phyloP scores from a whole-genome alignment of 2,113 vertebrate genomes.

The Chionis minor region DNA sequence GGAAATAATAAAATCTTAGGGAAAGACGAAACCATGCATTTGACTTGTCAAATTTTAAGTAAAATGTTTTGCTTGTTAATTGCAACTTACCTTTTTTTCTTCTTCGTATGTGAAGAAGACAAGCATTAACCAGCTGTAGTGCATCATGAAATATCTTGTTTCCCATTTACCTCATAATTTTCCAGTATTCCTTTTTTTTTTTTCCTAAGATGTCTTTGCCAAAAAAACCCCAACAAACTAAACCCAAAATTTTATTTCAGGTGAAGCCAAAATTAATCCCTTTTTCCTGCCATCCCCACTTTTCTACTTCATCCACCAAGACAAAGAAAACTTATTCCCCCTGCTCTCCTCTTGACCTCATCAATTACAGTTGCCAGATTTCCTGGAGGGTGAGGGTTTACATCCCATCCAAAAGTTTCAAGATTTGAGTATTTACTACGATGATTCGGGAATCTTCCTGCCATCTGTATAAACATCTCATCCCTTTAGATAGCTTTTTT shows the following conservation, averaged over 20 bases:
- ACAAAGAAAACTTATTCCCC: background rate
- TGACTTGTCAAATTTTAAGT: background rate
- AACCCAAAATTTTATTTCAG: background rate
- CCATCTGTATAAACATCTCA: background rate
- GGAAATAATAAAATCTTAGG: background rate
- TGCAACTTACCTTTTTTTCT: background rate
- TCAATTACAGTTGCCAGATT: background rate
- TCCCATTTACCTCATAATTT: background rate
- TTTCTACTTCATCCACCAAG: background rate
- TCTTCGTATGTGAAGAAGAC: background rate
- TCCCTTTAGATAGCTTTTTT: background rate
- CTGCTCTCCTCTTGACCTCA: background rate
- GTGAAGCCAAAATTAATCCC: background rate
- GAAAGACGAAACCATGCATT: background rate
- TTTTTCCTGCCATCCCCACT: background rate
- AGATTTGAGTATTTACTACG: background rate
- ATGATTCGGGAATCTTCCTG: background rate
- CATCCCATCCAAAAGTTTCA: background rate
- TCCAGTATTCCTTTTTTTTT: background rate
- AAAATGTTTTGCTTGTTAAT: background rate
- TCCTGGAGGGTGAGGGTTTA: background rate
- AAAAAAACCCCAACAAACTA: background rate
- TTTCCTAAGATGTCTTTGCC: background rate
- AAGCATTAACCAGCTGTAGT: background rate
- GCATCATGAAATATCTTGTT: background rate